phyloP scores from a whole-genome alignment of 2,888 invertebrate species.

The Dolomedes plantarius region DNA sequence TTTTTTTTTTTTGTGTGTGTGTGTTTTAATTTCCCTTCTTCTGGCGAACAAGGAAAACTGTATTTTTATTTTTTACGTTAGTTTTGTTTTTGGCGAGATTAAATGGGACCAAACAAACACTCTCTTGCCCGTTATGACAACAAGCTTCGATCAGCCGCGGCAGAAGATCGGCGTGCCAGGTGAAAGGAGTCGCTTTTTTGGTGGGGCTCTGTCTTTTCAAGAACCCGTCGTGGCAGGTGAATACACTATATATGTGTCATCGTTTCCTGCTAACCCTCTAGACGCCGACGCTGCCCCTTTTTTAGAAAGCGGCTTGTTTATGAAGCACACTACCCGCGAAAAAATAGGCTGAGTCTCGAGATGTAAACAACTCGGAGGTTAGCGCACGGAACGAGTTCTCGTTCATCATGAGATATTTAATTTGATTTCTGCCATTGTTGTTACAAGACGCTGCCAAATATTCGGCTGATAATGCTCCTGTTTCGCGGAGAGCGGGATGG shows the following conservation, averaged over 20 bases:
- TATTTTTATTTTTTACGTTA: too few relatives aligned
- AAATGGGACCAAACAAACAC: not conserved
- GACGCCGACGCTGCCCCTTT: conserved; percentile 11
- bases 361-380: not conserved
- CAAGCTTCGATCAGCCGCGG: not conserved
- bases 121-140: too few relatives aligned
- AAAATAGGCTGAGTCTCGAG: conserved; percentile 2
- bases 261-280: conserved; percentile 8
- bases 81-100: not conserved
- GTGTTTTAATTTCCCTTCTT: not conserved
- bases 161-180: too few relatives aligned
- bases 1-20: not conserved
- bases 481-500: too few relatives aligned
- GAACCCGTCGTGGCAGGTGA: conserved; percentile 27
- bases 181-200: not conserved
- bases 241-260: conserved; percentile 48
- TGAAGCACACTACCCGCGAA: not conserved
- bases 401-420: too few relatives aligned
- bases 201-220: not conserved
- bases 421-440: too few relatives aligned
- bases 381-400: not conserved
- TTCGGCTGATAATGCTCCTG: too few relatives aligned
- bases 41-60: not conserved
- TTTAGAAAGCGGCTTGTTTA: not conserved
- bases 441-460: too few relatives aligned